phyloP scores from a whole-genome alignment of 2,113 vertebrate species.

The Choloepus hoffmanni region DNA sequence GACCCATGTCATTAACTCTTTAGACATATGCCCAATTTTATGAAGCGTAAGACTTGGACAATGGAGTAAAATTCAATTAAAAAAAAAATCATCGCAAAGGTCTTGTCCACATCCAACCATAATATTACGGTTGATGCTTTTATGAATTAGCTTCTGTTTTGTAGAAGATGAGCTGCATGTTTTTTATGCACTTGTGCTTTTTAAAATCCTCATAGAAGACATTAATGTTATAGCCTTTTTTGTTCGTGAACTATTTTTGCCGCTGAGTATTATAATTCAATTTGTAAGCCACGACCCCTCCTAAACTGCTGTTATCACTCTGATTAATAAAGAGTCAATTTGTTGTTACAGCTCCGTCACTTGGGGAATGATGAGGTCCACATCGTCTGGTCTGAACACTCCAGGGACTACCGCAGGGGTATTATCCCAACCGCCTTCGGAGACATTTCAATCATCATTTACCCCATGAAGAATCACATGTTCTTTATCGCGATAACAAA shows the following conservation, averaged over 20 bases:
- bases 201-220: slow-evolving; percentile 74
- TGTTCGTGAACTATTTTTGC: slow-evolving; percentile 81
- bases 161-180: slow-evolving; percentile 57
- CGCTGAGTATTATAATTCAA: slow-evolving; percentile 83
- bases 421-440: slow-evolving; percentile 99
- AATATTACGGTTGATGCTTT: background rate
- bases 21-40: slow-evolving; percentile 9
- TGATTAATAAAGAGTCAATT: slow-evolving; percentile 87
- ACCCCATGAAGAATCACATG: slow-evolving; percentile 99
- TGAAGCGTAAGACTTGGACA: slow-evolving; percentile 16
- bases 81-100: background rate
- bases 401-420: slow-evolving; percentile 96
- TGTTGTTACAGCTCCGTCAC: slow-evolving; percentile 95
- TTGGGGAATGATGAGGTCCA: slow-evolving; percentile 99
- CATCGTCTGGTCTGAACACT: slow-evolving; percentile 99
- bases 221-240: slow-evolving; percentile 79
- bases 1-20: background rate
- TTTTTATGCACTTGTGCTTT: slow-evolving; percentile 59
- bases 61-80: slow-evolving; percentile 10
- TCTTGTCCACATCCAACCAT: background rate
- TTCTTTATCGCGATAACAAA: slow-evolving; percentile 97
- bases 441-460: slow-evolving; percentile 98
- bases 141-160: slow-evolving; percentile 63
- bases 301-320: slow-evolving; percentile 83
- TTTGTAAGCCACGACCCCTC: slow-evolving; percentile 83